Base-by-base conservation (phyloP, 2,113 vertebrate species). In the Psittacula cyanocephala region DNA sequence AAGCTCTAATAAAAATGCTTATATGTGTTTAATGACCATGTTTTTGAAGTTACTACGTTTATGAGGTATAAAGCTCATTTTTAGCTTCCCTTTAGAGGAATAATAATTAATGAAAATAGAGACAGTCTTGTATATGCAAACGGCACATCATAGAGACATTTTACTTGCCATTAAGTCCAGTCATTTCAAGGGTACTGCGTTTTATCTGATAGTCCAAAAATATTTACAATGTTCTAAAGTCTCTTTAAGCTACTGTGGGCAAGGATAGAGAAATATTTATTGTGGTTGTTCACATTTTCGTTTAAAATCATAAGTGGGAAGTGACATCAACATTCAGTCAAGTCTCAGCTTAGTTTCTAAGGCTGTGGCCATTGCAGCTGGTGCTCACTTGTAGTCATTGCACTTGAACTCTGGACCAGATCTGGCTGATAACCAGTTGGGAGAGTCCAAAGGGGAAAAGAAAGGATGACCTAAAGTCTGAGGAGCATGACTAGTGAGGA, bases 1-100 rank as follows among this genome's bases (percentile, higher is more conserved):
- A 83, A 70, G 29, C 11, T 65, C 29, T 81, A 72, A 17, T 95
- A 75, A 69, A 95, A 85, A 79, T 82, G 57, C 68, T 81, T 88
- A 33, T 17, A n/a, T 84, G 57, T 78, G 89, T 95, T 91, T 95
- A 91, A 79, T 94, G 60, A 47, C 41, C 17, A 18, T 79, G 17
- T 10, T 72, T 93, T 85, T 71, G 39, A 92, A 95, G 84, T 90
- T 86, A 63, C 1, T 94, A 24, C 79, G 94, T 97, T 92, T 57
- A 53, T 82, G 62, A 74, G 49, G 64, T 79, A 12, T 64, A 41
- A 43, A 78, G 13, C 15, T 95, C 59, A 86, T 81, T 91, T 88
- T 50, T 68, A 37, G 11, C 35, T n/a, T 93, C 41, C 22, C 15
- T 64, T 49, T 82, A 88, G n/a, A 87, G 44, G n/a, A 84, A 52